Conservation (phyloP, 2,888 invertebrate genomes). For the Perizoma affinitatum region DNA sequence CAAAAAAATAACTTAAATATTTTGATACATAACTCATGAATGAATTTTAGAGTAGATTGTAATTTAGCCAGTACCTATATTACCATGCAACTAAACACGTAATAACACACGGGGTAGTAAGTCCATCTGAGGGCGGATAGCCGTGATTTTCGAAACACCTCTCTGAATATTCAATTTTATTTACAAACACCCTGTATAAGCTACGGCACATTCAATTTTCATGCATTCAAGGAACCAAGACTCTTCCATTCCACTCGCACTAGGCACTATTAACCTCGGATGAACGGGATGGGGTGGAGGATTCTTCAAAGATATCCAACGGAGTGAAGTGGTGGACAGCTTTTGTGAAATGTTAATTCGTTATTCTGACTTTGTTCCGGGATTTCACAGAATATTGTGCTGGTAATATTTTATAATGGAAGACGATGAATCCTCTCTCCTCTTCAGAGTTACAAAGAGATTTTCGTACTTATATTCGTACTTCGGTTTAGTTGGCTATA, state of each 20-base stretch:
- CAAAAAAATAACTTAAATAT: no score
- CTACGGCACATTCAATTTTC: conserved; percentile 69
- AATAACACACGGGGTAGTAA: conserved; percentile 38
- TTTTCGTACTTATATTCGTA: no score
- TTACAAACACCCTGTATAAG: conserved; percentile 69
- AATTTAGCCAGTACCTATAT: no score
- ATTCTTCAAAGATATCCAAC: conserved; percentile 55
- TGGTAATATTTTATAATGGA: no score
- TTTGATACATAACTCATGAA: no score
- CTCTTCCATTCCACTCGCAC: conserved; percentile 38
- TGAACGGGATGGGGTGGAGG: conserved; percentile 47
- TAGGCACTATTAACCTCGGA: conserved; percentile 8
- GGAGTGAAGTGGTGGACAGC: conserved; percentile 56
- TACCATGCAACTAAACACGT: conserved; percentile 31
- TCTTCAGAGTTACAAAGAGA: no score
- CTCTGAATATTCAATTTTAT: conserved; percentile 81
- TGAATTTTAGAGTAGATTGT: no score
- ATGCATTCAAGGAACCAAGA: conserved; percentile 42
- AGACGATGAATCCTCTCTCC: no score
- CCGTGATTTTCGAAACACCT: conserved; percentile 73
- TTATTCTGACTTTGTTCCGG: conserved; percentile 48
- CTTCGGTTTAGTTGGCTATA: no score
- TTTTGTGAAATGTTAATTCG: conserved; percentile 60
- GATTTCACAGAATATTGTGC: conserved; percentile 37
- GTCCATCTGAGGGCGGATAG: conserved; percentile 61